These are phyloP conservation scores for Lysandra coridon DNA, from an alignment of 2,888 invertebrate genomes.

Conservation along the genomic window DNA sequence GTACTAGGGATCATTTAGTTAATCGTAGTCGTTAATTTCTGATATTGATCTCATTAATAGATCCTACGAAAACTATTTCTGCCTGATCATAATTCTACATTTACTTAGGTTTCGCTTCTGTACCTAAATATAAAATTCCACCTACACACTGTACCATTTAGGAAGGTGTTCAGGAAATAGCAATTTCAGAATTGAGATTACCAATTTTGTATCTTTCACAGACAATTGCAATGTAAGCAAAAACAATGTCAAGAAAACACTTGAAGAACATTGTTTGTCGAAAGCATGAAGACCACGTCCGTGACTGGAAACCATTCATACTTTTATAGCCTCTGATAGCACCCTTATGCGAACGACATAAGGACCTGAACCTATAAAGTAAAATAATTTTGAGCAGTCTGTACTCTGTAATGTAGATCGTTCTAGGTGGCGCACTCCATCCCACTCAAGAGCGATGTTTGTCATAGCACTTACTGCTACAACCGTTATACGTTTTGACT, in stretches of 20 bases:
- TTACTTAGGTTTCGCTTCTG: background rate
- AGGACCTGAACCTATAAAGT: background rate
- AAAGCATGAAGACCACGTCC: conserved; percentile 31
- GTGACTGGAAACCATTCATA: conserved; percentile 34
- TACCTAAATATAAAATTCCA: background rate
- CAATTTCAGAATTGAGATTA: background rate
- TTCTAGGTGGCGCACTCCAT: conserved; percentile 65
- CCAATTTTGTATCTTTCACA: background rate
- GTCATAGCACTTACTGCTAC: conserved; percentile 67
- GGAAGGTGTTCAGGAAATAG: background rate
- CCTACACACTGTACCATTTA: background rate
- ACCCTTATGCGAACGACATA: background rate
- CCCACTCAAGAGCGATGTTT: conserved; percentile 66
- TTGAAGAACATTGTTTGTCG: conserved; percentile 6
- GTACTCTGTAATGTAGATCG: conserved; percentile 43
- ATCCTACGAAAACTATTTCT: background rate
- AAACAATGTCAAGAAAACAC: background rate
- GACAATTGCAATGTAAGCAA: background rate
- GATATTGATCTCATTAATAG: no score
- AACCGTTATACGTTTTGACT: conserved; percentile 68
- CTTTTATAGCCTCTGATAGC: background rate
- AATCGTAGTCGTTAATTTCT: background rate
- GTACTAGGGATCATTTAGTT: no score
- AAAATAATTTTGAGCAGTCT: background rate
- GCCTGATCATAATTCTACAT: background rate